Conservation (phyloP, 2,797 vertebrate species). For the Limnodromus scolopaceus region DNA sequence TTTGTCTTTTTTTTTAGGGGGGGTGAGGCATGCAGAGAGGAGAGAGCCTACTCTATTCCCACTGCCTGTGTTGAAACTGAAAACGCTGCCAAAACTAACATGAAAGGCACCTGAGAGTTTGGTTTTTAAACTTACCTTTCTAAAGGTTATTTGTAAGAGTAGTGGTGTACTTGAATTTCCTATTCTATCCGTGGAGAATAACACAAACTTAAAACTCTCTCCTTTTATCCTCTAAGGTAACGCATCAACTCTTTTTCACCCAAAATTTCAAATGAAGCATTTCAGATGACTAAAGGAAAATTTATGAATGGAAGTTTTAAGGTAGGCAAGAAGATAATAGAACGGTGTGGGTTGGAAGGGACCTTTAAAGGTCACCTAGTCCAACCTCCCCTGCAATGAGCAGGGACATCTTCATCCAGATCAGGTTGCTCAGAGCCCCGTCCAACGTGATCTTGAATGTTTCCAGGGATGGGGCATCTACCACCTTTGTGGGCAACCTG, state of each 20-base stretch:
- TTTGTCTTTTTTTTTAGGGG: neutral
- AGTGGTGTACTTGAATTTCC: neutral
- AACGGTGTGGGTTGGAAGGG: neutral
- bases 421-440: neutral
- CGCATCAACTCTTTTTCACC: neutral
- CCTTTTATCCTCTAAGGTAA: neutral
- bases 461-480: neutral
- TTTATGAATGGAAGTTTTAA: neutral
- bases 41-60: neutral
- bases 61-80: neutral
- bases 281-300: neutral
- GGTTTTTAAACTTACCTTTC: neutral
- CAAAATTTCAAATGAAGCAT: neutral
- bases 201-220: neutral
- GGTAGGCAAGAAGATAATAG: neutral
- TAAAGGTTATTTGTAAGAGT: neutral
- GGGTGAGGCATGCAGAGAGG: rapidly evolving
- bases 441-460: neutral
- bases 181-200: neutral
- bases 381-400: rapidly evolving
- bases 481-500: neutral
- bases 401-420: neutral
- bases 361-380: neutral
- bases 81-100: neutral
- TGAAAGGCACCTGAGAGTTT: neutral